Evolutionary conservation across 2,113 vertebrate species (phyloP), one percentile per base, ranked within the genome.

Genomic region (Zosterops borbonicus): DNA sequence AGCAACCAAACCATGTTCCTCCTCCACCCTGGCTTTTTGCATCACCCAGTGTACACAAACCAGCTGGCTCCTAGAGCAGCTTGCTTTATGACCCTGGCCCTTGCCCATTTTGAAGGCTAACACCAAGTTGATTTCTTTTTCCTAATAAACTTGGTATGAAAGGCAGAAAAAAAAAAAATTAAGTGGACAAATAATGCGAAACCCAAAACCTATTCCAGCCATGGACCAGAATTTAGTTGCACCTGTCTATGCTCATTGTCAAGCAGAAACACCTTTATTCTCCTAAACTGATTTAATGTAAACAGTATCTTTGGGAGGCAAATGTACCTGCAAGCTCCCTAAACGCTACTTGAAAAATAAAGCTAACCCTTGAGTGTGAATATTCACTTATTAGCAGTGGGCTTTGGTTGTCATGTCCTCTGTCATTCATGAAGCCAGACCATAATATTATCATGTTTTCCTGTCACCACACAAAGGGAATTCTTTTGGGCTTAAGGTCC

Each of bases 271-370:
- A 83, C 35, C 14, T 44, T 31, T 47, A 33, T 67, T 89, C 18
- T 84, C 67, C 31, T 53, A 53, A 83, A 44, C 6, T 11, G 6
- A 59, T 25, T 90, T 39, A 81, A 63, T 81, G 44, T 28, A 59
- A 90, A 59, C 39, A 80, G 25, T 39, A 35, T n/a, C 28, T 83
- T 68, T 59, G 49, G 60, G 29, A 88, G 86, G 35, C 8, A 88
- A 86, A 83, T 0, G 0, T 33, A 64, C 14, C 15, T 3, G 1
- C 13, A 71, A 64, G 20, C 17, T 80, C 42, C 22, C 47, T 81
- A 78, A 83, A 28, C 3, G 27, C 42, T 88, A 27, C 42, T 19
- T 73, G 76, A 75, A 89, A 92, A 93, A 83, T 28, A 80, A 77
- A 94, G 33, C 31, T 69, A 89, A 78, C 6, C 4, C 17, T 39